Base-by-base conservation (phyloP, 37 sponge, comb jelly and placozoan species). In the Diacarnus erythraeanus region DNA sequence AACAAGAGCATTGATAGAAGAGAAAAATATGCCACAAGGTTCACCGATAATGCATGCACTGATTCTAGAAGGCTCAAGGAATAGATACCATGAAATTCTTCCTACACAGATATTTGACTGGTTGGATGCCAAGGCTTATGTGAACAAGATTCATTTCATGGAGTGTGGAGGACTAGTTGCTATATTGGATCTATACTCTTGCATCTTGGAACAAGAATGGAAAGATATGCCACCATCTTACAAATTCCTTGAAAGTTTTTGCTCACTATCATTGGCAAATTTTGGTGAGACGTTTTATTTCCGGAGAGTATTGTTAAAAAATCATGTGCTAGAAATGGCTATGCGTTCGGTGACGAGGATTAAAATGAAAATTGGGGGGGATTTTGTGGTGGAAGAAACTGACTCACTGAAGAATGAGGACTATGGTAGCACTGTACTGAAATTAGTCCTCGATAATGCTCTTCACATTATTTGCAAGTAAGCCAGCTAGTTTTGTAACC, bases 111-210 rank as follows among this genome's bases (percentile, higher is more conserved):
- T 75, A 10, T 75, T 75, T 31, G 75, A 75, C 10, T 75, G 75
- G 75, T 57, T 75, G 17, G 38, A 27, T 35, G 57, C 75, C 1
- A 21, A 42, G 51, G 38, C 58, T n/a, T 64, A 36, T 17, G 67
- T 79, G 31, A 79, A 79, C 35, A 79, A 79, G 57, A 18, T 65
- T 17, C 67, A 79, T 51, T 66, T 79, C 67, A 68, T 69, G 56
- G 38, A 25, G 20, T 22, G 18, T 10, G 80, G 80, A 34, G 80
- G 80, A 22, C 56, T 79, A n/a, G 3, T 18, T 2, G 21, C 23
- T 27, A 3, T 79, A 18, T n/a, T 43, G 38, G 22, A 25, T 40
- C 69, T 79, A 15, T 69, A 56, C 21, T 1, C 27, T 10, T 10
- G 47, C 18, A 26, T 79, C n/a, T 23, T 79, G 30, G 1, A 22